These are phyloP conservation scores for Penaeus vannamei DNA, from an alignment of 1,140 invertebrate species.

Conservation along the genomic window DNA sequence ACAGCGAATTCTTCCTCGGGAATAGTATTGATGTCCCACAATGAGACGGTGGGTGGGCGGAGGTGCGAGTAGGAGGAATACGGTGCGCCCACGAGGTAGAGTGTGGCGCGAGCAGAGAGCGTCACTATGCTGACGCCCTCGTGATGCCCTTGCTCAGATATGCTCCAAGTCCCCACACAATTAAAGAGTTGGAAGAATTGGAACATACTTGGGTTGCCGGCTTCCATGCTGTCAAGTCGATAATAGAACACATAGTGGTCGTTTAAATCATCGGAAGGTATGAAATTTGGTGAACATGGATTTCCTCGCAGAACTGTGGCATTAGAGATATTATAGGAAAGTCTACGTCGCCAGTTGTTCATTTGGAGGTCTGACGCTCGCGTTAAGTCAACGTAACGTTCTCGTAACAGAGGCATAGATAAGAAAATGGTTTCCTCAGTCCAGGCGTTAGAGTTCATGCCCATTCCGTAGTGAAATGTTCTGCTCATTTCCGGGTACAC, in stretches of 20 bases:
- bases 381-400: background rate
- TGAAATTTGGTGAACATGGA: constrained; percentile 29
- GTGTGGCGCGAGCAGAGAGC: background rate
- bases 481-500: constrained; percentile 60
- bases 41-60: background rate
- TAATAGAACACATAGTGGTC: constrained; percentile 44
- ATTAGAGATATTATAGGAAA: constrained; percentile 29
- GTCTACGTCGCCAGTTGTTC: constrained; percentile 18
- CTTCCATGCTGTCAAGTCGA: constrained; percentile 13
- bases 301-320: constrained; percentile 28
- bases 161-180: constrained; percentile 43
- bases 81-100: constrained; percentile 51
- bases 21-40: constrained; percentile 43
- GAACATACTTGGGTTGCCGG: background rate
- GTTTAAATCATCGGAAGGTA: background rate
- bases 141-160: constrained; percentile 60
- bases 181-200: constrained; percentile 19
- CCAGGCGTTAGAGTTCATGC: constrained; percentile 44
- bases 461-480: constrained; percentile 60
- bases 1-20: constrained; percentile 31
- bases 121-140: constrained; percentile 31
- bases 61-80: constrained; percentile 48
- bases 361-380: constrained; percentile 1
- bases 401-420: constrained; percentile 20
- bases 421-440: constrained; percentile 32